Evolutionary conservation across 1,140 invertebrate species (phyloP).

Genomic region (Agrilus planipennis): DNA sequence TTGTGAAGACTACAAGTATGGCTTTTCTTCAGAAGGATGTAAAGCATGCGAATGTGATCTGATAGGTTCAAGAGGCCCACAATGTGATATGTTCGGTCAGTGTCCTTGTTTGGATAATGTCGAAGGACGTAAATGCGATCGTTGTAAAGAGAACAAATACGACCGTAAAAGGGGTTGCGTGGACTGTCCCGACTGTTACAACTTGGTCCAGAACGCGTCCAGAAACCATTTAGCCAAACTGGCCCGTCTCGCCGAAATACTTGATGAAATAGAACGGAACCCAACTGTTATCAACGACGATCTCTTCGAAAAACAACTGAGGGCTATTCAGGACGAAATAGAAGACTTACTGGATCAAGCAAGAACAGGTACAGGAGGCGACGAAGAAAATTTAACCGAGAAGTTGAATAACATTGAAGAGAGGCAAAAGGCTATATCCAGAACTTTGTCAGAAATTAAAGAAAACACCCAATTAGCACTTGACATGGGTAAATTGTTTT

Average conservation of each 20-base stretch:
- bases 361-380: conserved; percentile 27
- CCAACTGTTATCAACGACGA: conserved; percentile 55
- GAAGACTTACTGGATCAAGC: conserved; percentile 32
- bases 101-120: conserved; percentile 87
- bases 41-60: conserved; percentile 78
- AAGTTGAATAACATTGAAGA: conserved; percentile 45
- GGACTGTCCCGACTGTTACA: conserved; percentile 88
- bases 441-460: conserved; percentile 24
- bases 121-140: conserved; percentile 79
- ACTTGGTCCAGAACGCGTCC: conserved; percentile 79
- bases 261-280: conserved; percentile 29
- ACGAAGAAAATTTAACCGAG: conserved; percentile 42
- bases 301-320: conserved; percentile 59
- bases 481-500: conserved; percentile 13
- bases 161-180: conserved; percentile 74
- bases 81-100: conserved; percentile 73
- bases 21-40: conserved; percentile 78
- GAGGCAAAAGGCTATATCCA: conserved; percentile 43
- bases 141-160: conserved; percentile 88
- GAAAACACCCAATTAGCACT: conserved; percentile 23
- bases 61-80: conserved; percentile 71
- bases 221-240: conserved; percentile 62
- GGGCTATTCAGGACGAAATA: conserved; percentile 61
- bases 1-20: conserved; percentile 77
- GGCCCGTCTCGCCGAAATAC: conserved; percentile 41